Evolutionary conservation across 2,888 invertebrate species (phyloP), one percentile per base, ranked within the genome.

Genomic region (Erynnis tages): DNA sequence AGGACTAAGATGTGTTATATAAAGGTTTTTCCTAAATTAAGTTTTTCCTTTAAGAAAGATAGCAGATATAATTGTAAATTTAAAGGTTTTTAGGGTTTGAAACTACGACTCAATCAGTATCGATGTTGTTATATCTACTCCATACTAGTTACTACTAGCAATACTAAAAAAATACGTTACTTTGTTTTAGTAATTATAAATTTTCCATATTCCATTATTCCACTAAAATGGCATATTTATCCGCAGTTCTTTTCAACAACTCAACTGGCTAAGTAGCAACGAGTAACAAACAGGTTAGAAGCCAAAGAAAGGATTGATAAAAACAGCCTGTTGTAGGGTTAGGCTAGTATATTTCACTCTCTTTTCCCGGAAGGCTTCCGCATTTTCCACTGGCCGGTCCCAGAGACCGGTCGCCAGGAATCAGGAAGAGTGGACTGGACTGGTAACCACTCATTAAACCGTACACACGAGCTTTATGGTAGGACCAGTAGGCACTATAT

Each of bases 291-390:
- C 49, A 41, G 40, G 49, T 49, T 49, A 34, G 29, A 14, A 11
- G 10, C 34, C 40, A 41, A 34, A 41, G 49, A 49, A 49, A 49
- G 32, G 11, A 25, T 23, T 41, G 2, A 32, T 40, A 41, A 34
- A 41, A 49, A 34, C 8, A 8, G 23, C 40, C 30, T n/a, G 32
- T 17, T 6, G 34, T 1, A 48, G 21, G 49, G 40, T 49, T 41
- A 7, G 25, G 30, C 11, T 10, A 8, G 38, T 17, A 23, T 58
- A 63, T 73, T 79, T 74, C 75, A 73, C 76, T 79, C 72, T 73
- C 69, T 54, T 67, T 73, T 73, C 64, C 71, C 57, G 59, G 54
- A 30, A 50, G 13, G 37, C 54, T 79, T 76, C 77, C 76, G 78
- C 71, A 60, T 79, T 76, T 75, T 73, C 73, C 68, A 65, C 57